phyloP scores from a whole-genome alignment of 53 echinoderm and acorn worm species.

The Apostichopus leukothele region DNA sequence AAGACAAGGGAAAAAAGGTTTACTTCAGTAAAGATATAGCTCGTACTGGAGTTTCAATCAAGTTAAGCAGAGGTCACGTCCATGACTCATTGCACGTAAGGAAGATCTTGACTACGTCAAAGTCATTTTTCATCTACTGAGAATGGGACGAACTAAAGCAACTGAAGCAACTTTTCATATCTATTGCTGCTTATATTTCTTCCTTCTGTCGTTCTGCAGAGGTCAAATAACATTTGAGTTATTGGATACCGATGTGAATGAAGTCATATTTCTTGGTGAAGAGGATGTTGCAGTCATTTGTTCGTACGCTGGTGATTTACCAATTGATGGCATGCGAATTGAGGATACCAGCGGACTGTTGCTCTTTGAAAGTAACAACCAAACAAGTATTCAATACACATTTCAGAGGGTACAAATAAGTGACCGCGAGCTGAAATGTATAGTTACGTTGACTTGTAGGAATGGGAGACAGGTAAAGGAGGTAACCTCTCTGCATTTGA shows the following conservation, averaged over 20 bases:
- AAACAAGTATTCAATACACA: neutral
- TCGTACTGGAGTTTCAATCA: too few species aligned
- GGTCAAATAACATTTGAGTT: neutral
- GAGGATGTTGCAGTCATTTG: neutral
- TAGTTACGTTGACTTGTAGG: neutral
- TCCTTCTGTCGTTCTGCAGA: neutral
- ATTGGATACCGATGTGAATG: neutral
- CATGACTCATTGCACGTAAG: too few species aligned
- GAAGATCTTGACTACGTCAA: too few species aligned
- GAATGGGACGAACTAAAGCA: too few species aligned
- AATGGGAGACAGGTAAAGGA: neutral
- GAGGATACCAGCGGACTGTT: neutral
- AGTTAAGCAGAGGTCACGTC: too few species aligned
- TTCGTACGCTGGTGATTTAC: neutral
- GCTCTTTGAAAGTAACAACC: neutral
- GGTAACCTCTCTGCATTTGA: neutral
- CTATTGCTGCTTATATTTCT: too few species aligned
- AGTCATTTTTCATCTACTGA: too few species aligned
- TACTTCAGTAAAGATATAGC: too few species aligned
- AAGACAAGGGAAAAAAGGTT: too few species aligned
- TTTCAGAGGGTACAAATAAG: neutral
- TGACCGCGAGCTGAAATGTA: neutral
- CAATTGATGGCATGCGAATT: neutral
- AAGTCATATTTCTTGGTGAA: conserved; percentile 2
- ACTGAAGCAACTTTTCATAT: too few species aligned